Base-by-base conservation (phyloP, 2,113 vertebrate species). In the Prunella himalayana region DNA sequence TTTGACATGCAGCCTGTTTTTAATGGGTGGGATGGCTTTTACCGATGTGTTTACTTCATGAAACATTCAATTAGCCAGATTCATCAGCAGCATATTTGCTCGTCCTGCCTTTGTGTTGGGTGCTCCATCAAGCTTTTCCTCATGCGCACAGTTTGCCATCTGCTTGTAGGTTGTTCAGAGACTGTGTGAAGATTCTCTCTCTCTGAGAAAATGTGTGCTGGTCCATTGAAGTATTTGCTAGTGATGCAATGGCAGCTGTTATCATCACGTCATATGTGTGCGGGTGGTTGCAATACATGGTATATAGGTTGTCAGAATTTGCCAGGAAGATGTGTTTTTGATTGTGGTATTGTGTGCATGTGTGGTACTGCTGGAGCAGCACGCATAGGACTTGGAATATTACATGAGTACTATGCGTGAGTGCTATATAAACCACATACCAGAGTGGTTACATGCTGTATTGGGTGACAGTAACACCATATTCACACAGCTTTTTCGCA, bases 341-440 rank as follows among this genome's bases (percentile, higher is more conserved):
- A 97, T 97, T 97, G 95, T 97, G 95, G 94, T 96, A 95, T 95
- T 90, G 72, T 94, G 93, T 96, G 93, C 95, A 95, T 97, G 95
- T 95, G 95, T 97, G 95, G 95, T 96, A 97, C 93, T 96, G 93
- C 93, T 96, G 94, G 82, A 97, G 96, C 91, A 97, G 96, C 96
- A 97, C 95, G 95, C 95, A 97, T 86, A 93, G 86, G 88, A 88
- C 82, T 96, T 93, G 94, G 93, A 96, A 95, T 96, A 96, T 90
- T 93, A 96, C 90, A 90, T 71, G 90, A 96, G 86, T 93, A 73
- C 82, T 96, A 95, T 96, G 93, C 95, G 92, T 96, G 94, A 96
- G 92, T 82, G 94, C 93, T 96, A 64, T 84, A 96, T 96, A 96
- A 96, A 94, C 93, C 92, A 88, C 95, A 96, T 97, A 96, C 96